These are phyloP conservation scores for Malurus alboscapulatus DNA, from an alignment of 2,113 vertebrate species.

Conservation along the genomic window DNA sequence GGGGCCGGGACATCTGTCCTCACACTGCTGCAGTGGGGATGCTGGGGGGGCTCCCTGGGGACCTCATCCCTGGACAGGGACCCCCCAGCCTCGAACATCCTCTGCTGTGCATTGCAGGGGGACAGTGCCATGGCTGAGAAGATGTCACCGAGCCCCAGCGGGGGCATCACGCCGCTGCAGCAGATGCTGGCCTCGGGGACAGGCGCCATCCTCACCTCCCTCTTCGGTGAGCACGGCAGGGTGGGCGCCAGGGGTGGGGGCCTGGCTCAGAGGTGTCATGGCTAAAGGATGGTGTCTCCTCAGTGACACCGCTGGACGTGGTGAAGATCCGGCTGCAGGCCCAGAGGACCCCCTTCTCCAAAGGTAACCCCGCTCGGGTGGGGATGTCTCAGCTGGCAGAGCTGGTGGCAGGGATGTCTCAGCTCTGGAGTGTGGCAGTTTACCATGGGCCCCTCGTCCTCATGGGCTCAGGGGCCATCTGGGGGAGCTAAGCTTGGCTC, in stretches of 20 bases:
- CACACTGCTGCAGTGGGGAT: fast-evolving
- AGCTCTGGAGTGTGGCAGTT: neutral
- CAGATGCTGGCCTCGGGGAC: conserved; percentile 94
- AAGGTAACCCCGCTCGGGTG: conserved; percentile 50
- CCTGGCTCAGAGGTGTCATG: fast-evolving
- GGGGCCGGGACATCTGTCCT: neutral
- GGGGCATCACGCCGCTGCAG: conserved; percentile 87
- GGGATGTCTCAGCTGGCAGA: neutral
- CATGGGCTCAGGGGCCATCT: fast-evolving
- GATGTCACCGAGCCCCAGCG: neutral
- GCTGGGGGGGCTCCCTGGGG: neutral
- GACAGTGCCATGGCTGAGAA: conserved; percentile 80
- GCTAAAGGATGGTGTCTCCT: neutral
- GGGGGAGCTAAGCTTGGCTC: neutral
- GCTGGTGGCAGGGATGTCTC: neutral
- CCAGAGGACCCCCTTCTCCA: conserved; percentile 82
- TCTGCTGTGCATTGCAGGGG: conserved; percentile 49
- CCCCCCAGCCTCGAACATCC: neutral
- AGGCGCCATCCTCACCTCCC: conserved; percentile 89
- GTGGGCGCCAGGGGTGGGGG: fast-evolving
- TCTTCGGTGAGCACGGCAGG: conserved; percentile 81
- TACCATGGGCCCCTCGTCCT: neutral
- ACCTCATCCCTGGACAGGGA: neutral
- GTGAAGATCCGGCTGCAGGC: conserved; percentile 95
- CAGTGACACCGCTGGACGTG: conserved; percentile 93